Base-by-base conservation (phyloP, 2,113 vertebrate species). In the Loxodonta africana region DNA sequence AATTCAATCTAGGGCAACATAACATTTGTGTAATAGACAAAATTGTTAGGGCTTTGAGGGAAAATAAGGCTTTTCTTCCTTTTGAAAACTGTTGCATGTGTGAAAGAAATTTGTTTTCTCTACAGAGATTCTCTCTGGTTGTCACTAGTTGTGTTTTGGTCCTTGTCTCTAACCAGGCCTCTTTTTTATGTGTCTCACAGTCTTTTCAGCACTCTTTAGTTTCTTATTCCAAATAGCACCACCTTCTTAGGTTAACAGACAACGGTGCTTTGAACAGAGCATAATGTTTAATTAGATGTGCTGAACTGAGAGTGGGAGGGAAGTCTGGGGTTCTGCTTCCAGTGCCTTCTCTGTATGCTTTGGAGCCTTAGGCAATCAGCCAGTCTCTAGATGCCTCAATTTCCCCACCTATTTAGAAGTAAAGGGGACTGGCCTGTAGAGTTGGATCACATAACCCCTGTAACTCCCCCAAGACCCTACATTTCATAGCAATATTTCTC, bases 1-100 rank as follows among this genome's bases (percentile, higher is more conserved):
- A 94, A 94, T 98, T 97, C 63, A 10, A 14, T 94, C 65, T 92
- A 73, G 77, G 81, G 74, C 92, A 98, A 97, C 80, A 23, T 37
- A 97, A 83, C 95, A 94, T 98, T 95, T 97, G 48, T 88, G 33
- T 97, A 83, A 97, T 77, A 82, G 63, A n/a, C 73, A 93, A 62
- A 98, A 97, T 86, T 88, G 30, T 88, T 71, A 37, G 0, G 67
- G 6, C 86, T 97, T 91, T 95, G 87, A 53, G 12, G 74, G 46
- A 78, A 96, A 88, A 76, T 85, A 18, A 51, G n/a, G 21, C 51
- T 88, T 92, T n/a, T 51, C 73, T 84, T 91, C 48, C 26, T 87
- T 94, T 83, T 89, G 88, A 77, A 94, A 95, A 82, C 84, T 69
- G n/a, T 83, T 86, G 18, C 4, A 0, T 53, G 4, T 85, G 10